Base-by-base conservation (phyloP, 1,140 invertebrate genomes). In the Zaprionus ornatus region DNA sequence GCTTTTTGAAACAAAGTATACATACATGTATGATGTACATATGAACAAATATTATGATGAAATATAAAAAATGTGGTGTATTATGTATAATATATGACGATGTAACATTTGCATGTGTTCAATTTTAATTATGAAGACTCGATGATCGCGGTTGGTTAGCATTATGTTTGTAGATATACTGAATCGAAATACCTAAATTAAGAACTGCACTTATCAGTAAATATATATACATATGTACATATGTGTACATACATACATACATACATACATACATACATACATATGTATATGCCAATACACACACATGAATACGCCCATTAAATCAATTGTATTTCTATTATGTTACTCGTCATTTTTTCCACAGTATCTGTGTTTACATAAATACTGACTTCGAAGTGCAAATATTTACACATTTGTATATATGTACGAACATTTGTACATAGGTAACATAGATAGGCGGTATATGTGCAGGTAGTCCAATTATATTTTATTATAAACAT, bases 1-100 rank as follows among this genome's bases (percentile, higher is more conserved):
- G 50, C 7, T 56, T 19, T 65, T 65, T 65, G 45, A 50, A 50
- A 50, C 19, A 50, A 23, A 23, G 9, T 13, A 50, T 13, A 21
- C 37, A 50, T 13, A 21, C 37, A 57, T 25, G 19, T 45, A 42
- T 45, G 19, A 32, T 10, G 29, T 32, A 32, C 29, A 32, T 32
- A 27, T 27, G 25, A 6, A 6, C 25, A 27, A 27, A 27, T 27
- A 32, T 10, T 10, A 32, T 32, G 29, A 32, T 32, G 29, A 32
- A 32, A 32, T 32, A 32, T 9, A 32, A 32, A 10, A 32, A 32
- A 10, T 10, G 7, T 32, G 9, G 2, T 32, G 29, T 32, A 3
- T 10, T 64, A 64, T 52, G 9, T 40, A 29, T 19, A 12, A 12
- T 19, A 3, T 21, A 27, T 17, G 25, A 17, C 29, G 2, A n/a